Percentiles rank a stretch among this genome's conserved stretches.
These are phyloP conservation scores for Rhopalosiphum nymphaeae DNA, from an alignment of 2,888 invertebrate species.

Conservation along the genomic window DNA sequence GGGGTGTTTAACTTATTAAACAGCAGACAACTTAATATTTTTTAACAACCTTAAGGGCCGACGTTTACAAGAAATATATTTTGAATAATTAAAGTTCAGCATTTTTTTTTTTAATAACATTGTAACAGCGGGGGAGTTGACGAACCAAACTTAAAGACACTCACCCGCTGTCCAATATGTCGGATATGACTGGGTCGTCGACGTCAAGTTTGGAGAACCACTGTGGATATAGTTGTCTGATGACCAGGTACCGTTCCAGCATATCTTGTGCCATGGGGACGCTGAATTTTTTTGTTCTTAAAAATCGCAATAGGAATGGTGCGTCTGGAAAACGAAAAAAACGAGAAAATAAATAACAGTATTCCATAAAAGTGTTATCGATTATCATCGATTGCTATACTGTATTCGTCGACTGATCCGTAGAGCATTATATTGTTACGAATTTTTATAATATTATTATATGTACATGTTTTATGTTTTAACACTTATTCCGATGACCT, in stretches of 20 bases:
- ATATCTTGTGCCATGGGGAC: conserved; percentile 85
- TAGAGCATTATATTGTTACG: neutral
- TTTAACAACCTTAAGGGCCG: no score
- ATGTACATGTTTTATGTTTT: neutral
- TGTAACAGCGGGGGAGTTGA: neutral
- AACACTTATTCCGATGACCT: neutral
- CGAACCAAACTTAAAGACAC: neutral
- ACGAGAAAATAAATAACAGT: neutral
- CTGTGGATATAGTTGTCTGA: conserved; percentile 85
- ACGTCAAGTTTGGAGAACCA: conserved; percentile 89
- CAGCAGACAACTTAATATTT: no score
- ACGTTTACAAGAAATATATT: no score
- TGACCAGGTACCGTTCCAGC: conserved; percentile 87
- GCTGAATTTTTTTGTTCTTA: conserved; percentile 84
- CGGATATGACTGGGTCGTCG: conserved; percentile 82
- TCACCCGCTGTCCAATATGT: conserved; percentile 85
- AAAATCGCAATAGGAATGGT: conserved; percentile 82
- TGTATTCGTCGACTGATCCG: neutral
- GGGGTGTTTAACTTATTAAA: no score
- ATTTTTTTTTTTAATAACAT: no score
- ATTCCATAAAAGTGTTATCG: neutral
- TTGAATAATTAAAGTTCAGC: no score
- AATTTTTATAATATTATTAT: neutral
- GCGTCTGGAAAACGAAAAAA: conserved; percentile 73
- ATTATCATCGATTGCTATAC: neutral